Evolutionary conservation across 2,113 vertebrate species (phyloP).

Genomic region (Sminthopsis crassicaudata): DNA sequence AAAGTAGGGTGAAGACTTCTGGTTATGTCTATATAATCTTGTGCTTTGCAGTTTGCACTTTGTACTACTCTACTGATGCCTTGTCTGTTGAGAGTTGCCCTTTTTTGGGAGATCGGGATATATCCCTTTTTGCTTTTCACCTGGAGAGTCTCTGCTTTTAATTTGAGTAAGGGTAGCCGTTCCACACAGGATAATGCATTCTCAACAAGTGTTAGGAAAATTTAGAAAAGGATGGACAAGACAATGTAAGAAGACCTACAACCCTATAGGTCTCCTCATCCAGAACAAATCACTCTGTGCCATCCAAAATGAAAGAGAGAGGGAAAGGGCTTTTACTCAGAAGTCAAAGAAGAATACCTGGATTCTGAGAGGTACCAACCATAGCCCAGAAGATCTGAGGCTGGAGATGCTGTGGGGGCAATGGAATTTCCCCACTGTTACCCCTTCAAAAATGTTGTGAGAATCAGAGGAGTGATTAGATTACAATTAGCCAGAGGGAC

Average conservation of each 20-base stretch:
- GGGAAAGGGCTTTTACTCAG: not conserved
- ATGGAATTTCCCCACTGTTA: not conserved
- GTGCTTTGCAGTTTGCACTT: too few relatives aligned
- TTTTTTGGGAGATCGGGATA: too few relatives aligned
- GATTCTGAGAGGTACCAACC: not conserved
- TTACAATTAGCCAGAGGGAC: not conserved
- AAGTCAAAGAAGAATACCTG: not conserved
- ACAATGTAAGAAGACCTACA: not conserved
- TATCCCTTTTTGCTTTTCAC: too few relatives aligned
- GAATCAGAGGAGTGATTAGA: not conserved
- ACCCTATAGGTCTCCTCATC: too few relatives aligned
- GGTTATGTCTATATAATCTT: too few relatives aligned
- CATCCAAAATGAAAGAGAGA: not conserved
- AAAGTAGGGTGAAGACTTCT: too few relatives aligned
- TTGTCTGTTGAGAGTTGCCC: too few relatives aligned
- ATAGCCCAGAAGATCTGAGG: not conserved
- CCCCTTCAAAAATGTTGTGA: not conserved
- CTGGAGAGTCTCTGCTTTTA: too few relatives aligned
- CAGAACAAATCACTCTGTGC: not conserved
- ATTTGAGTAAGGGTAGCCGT: too few relatives aligned
- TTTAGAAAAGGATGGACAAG: not conserved
- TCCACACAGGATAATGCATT: not conserved
- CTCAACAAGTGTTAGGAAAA: not conserved
- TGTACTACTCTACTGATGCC: too few relatives aligned
- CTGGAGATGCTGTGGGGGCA: not conserved